Base-by-base conservation (phyloP, 2,797 vertebrate genomes). In the Eupleurogrammus muticus region DNA sequence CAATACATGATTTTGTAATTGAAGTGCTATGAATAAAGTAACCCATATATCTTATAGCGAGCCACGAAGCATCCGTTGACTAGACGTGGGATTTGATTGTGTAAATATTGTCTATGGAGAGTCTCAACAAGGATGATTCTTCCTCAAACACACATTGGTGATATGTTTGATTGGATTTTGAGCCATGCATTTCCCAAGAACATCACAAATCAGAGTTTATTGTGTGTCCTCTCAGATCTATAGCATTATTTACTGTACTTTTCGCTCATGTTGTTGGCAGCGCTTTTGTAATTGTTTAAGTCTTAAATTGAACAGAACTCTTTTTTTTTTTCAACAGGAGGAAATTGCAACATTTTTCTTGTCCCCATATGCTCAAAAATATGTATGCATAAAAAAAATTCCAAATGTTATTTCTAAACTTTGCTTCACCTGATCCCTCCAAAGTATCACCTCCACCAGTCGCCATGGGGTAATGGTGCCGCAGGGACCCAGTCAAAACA, bases 1-100 rank as follows among this genome's bases (percentile, higher is more conserved):
- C 90, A 92, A 93, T 91, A 92, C 91, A 91, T 91, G 91, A 92
- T 93, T 93, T 93, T 90, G 91, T 93, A 93, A 93, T 93, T 93
- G 92, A 93, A 91, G 91, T 85, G 89, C 89, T 89, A 90, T 90
- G 92, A 91, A 93, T 92, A 93, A 92, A 92, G 92, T 88, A 89
- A 90, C 83, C 86, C 91, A 92, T 92, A 92, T 92, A 93, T 91
- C 91, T 89, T 89, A 28, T 28, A 87, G 90, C 48, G 47, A 85
- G 83, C 87, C 88, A 83, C 79, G 73, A 86, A 90, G 87, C 91
- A 88, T 90, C 83, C 80, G 71, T 87, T 85, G 90, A 92, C 90
- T 83, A 91, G 90, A 89, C 47, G 55, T 89, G 89, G 90, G 92
- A 91, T 92, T 92, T 92, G 83, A 90, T 86, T 84, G 90, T 90